A percentile compares a stretch with the other conserved stretches of the same genome.
These are phyloP conservation scores for Metacarcinus magister DNA, from an alignment of 2,888 invertebrate genomes.

Conservation along the genomic window DNA sequence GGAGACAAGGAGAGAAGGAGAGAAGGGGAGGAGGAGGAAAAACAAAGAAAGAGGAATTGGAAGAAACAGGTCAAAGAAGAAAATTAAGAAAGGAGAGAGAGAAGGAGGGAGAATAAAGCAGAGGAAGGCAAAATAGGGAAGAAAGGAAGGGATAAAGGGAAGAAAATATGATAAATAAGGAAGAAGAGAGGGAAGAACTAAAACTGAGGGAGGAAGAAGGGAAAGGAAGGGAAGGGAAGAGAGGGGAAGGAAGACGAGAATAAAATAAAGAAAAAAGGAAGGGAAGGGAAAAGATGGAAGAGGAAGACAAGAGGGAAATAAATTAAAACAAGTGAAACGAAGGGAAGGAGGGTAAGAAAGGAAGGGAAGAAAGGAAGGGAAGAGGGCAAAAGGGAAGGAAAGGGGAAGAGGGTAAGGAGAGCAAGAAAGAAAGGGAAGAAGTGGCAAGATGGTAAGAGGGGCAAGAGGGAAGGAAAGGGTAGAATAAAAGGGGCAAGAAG, in stretches of 20 bases:
- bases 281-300: not conserved
- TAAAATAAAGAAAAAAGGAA: not conserved
- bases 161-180: not conserved
- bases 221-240: not conserved
- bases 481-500: not conserved
- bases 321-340: not conserved
- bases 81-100: not conserved
- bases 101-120: not conserved
- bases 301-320: not conserved
- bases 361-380: not conserved
- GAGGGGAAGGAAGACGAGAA: not conserved
- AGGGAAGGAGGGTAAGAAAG: not conserved
- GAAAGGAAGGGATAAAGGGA: not conserved
- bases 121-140: not conserved
- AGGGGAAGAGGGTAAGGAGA: not conserved
- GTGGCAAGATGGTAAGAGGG: not conserved
- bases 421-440: not conserved
- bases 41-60: too few species aligned
- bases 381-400: not conserved
- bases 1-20: not conserved
- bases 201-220: too few species aligned
- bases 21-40: not conserved
- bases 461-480: not conserved
- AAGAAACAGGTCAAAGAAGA: not conserved
- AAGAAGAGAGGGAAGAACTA: not conserved